Conservation (phyloP, 23 tunicate species). For the Aplidium turbinatum region DNA sequence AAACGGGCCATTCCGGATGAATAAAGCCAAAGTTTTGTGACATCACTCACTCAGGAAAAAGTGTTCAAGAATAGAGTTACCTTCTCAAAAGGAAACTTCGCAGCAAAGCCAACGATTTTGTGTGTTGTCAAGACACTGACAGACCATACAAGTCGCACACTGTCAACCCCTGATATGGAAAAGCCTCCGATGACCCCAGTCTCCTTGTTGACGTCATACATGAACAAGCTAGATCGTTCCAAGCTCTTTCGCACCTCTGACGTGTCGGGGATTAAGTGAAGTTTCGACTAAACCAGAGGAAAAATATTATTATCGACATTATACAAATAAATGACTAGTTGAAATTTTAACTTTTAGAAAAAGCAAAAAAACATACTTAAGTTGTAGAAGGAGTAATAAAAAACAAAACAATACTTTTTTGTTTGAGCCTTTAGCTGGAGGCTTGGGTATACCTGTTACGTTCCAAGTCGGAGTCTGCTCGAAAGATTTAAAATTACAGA, state of each 20-base stretch:
- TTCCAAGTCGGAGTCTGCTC: too few relatives aligned
- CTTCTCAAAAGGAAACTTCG: conserved; percentile 68
- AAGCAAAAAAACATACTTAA: too few relatives aligned
- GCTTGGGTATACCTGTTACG: too few relatives aligned
- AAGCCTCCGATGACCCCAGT: conserved; percentile 31
- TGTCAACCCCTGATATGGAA: not conserved
- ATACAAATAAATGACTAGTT: too few relatives aligned
- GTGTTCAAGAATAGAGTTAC: conserved; percentile 19
- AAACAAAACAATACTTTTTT: too few relatives aligned
- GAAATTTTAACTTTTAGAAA: too few relatives aligned
- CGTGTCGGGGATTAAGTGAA: conserved; percentile 66
- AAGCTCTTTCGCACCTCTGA: conserved; percentile 24
- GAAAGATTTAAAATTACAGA: too few relatives aligned
- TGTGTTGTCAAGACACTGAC: conserved; percentile 53
- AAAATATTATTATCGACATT: not conserved
- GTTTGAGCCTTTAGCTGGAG: too few relatives aligned
- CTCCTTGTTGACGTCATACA: conserved; percentile 53
- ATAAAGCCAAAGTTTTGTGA: too few relatives aligned
- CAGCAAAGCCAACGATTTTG: conserved; percentile 43
- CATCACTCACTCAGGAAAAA: too few relatives aligned
- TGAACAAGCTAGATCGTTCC: conserved; percentile 15
- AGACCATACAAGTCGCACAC: conserved; percentile 32
- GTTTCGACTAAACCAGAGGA: conserved; percentile 9
- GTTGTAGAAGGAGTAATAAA: too few relatives aligned
- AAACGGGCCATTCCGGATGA: too few relatives aligned